These are phyloP conservation scores for Meriones unguiculatus DNA, from an alignment of 2,113 vertebrate genomes.

Conservation along the genomic window DNA sequence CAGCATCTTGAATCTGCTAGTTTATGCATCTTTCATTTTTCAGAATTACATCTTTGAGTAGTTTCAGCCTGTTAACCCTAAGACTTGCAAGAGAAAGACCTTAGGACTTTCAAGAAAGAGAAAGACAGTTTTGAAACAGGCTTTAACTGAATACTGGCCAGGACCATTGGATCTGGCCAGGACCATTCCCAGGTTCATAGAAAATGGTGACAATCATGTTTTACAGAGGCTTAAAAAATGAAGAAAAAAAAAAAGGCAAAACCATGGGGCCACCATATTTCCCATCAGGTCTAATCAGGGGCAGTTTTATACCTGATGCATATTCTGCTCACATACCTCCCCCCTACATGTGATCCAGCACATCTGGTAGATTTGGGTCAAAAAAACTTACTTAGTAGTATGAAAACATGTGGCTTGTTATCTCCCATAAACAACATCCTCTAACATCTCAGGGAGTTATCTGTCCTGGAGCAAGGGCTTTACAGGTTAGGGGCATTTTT, in stretches of 20 bases:
- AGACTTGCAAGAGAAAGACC: neutral
- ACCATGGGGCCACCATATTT: neutral
- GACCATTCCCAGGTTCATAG: too few species aligned
- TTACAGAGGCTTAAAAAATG: neutral
- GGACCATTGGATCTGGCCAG: too few species aligned
- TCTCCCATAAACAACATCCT: neutral
- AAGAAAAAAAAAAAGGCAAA: too few species aligned
- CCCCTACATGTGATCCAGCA: neutral
- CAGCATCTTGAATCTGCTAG: neutral
- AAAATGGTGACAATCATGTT: neutral
- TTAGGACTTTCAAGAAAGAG: too few species aligned
- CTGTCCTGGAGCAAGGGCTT: neutral
- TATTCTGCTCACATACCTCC: neutral
- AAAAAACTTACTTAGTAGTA: neutral
- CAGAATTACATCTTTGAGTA: neutral
- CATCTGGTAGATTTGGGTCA: too few species aligned
- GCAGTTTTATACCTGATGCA: neutral
- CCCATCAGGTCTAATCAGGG: neutral
- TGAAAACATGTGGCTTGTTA: neutral
- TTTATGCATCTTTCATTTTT: neutral
- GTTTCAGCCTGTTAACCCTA: neutral
- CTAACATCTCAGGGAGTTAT: neutral
- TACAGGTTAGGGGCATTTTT: neutral
- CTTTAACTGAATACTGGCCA: neutral
- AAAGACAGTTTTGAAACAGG: neutral